Evolutionary conservation across 2,797 vertebrate genomes (phyloP).

Genomic region (Eleutherodactylus coqui): DNA sequence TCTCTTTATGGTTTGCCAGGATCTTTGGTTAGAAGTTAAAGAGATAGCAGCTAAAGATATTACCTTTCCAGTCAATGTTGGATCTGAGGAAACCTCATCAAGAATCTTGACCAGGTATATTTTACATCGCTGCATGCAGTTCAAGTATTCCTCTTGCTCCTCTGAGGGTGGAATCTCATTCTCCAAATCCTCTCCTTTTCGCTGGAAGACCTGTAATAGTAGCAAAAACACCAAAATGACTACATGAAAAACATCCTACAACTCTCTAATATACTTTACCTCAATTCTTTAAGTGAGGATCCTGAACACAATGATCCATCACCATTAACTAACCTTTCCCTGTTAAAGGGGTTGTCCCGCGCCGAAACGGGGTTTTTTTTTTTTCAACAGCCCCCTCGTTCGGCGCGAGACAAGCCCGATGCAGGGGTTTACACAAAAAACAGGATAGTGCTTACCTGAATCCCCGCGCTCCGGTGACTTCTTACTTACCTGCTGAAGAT

Average conservation of each 20-base stretch:
- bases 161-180: conserved; percentile 82
- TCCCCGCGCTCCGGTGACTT: too few relatives aligned
- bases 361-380: too few relatives aligned
- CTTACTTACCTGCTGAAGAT: too few relatives aligned
- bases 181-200: conserved; percentile 90
- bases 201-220: conserved; percentile 86
- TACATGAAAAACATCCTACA: neutral
- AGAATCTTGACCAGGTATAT: conserved; percentile 87
- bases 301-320: too few relatives aligned
- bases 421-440: too few relatives aligned
- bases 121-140: conserved; percentile 82
- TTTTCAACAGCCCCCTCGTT: too few relatives aligned
- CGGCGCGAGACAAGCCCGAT: too few relatives aligned
- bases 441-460: too few relatives aligned
- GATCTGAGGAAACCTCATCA: conserved; percentile 78
- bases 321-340: too few relatives aligned
- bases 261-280: too few relatives aligned
- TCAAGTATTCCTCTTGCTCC: conserved; percentile 86
- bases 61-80: conserved; percentile 84
- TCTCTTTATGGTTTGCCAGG: neutral
- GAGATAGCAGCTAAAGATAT: neutral
- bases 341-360: too few relatives aligned
- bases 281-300: too few relatives aligned
- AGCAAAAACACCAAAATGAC: neutral
- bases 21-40: neutral